Evolutionary conservation across 2,797 vertebrate genomes (phyloP), one percentile per base, ranked within the genome.

Genomic region (Tapirus indicus): DNA sequence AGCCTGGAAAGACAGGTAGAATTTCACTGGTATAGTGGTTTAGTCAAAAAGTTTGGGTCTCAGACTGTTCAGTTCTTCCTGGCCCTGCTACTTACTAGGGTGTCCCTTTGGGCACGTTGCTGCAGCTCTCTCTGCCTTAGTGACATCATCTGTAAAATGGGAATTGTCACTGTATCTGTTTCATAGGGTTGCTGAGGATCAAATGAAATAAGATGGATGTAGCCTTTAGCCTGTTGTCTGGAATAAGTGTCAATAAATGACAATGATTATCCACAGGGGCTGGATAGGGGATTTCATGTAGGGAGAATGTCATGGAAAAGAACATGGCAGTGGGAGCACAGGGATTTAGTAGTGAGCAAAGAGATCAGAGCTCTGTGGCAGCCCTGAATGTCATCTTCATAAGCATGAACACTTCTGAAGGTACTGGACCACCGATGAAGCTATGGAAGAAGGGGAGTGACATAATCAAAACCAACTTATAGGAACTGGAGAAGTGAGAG

Each of bases 1-100:
- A 56, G 8, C 44, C 21, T 96, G 60, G 64, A 69, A 97, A 71
- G 27, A 80, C 16, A 74, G 23, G 5, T 32, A 85, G 25, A 16
- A 41, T 56, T 84, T 94, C 17, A 38, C 17, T 32, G 44, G 13
- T 13, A 38, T 1, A 20, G 29, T 47, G 6, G 27, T 27, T 64
- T 84, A 35, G 71, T 35, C 32, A 44, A 3, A 44, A 68, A 13
- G 9, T 68, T 35, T 62, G 27, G 29, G 11, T 58, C 32, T 38
- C 47, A 54, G 71, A n/a, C 20, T 68, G 18, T 21, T 66, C 13
- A 20, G 21, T n/a, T 88, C 60, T 85, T 62, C 44, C 41, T 83
- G 88, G 10, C 13, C 75, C 35, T n/a, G 47, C 17, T 7, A 56
- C 27, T 90, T 66, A 21, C 14, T 11, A 60, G 5, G 27, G 5